Evolutionary conservation across 2,113 vertebrate species (phyloP).

Genomic region (Passer montanus): DNA sequence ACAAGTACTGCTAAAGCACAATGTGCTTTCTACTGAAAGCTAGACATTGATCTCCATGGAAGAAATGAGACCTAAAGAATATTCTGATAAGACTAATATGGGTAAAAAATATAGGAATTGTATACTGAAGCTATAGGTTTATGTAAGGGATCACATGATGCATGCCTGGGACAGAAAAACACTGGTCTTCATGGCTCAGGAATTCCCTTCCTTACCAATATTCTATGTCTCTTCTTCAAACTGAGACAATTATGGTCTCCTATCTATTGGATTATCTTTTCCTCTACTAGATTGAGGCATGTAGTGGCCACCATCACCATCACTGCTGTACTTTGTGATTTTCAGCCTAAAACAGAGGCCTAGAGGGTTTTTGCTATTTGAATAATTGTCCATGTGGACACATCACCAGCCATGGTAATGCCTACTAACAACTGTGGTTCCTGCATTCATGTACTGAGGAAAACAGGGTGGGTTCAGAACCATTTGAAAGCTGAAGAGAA

Average conservation of each 20-base stretch:
- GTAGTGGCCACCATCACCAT: not conserved
- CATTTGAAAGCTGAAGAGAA: not conserved
- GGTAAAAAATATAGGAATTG: not conserved
- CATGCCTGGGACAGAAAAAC: not conserved
- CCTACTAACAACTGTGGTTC: not conserved
- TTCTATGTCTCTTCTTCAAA: not conserved
- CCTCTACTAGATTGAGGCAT: accelerated
- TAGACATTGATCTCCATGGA: not conserved
- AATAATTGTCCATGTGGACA: not conserved
- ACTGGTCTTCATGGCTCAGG: not conserved
- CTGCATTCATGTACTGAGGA: accelerated
- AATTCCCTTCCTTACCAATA: not conserved
- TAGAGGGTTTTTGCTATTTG: not conserved
- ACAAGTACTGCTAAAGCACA: not conserved
- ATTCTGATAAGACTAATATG: not conserved
- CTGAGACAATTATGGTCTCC: not conserved
- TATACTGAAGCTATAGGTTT: not conserved
- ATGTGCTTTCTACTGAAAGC: not conserved
- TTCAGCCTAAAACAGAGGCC: not conserved
- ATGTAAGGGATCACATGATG: not conserved
- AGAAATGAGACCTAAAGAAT: not conserved
- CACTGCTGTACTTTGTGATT: not conserved
- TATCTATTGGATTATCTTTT: not conserved
- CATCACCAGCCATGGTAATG: not conserved
- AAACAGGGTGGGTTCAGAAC: not conserved